Percentiles rank a stretch among this genome's conserved stretches.
Evolutionary conservation across 2,113 vertebrate genomes (phyloP).

Genomic region (Xiphias gladius): DNA sequence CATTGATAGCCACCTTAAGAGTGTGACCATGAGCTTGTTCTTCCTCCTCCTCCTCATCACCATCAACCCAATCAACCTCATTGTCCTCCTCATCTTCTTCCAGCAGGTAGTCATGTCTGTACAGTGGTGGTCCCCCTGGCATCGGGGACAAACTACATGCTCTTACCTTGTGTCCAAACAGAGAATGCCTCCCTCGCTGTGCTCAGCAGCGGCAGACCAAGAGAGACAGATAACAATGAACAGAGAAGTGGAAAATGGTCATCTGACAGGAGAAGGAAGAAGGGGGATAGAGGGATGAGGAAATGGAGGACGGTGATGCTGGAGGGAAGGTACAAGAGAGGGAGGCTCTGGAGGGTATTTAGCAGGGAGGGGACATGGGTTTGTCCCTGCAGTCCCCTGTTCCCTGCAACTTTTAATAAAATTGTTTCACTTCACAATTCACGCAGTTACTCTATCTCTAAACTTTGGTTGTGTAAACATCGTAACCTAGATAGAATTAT

Average conservation of each 20-base stretch:
- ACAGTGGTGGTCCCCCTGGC: constrained; percentile 70
- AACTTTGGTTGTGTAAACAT: background rate
- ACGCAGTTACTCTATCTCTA: background rate
- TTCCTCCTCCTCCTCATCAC: constrained; percentile 59
- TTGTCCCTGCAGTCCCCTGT: background rate
- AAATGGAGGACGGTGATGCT: constrained; percentile 3
- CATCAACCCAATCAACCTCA: constrained; percentile 62
- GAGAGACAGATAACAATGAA: constrained; percentile 96
- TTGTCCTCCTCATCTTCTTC: constrained; percentile 62
- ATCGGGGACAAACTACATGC: constrained; percentile 84
- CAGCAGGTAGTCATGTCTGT: constrained; percentile 51
- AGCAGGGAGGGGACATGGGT: background rate
- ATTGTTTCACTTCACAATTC: background rate
- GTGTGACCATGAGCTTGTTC: constrained; percentile 79
- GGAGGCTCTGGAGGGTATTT: background rate
- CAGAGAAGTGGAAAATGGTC: constrained; percentile 87
- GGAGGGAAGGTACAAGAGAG: background rate
- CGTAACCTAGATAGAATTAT: background rate
- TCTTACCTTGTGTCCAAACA: constrained; percentile 90
- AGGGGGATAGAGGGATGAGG: background rate
- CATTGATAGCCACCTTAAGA: constrained; percentile 88
- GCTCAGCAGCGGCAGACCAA: constrained; percentile 90
- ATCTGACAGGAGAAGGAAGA: constrained; percentile 30
- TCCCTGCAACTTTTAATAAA: background rate
- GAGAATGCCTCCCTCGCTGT: constrained; percentile 89